Conservation (phyloP, 2,113 vertebrate genomes). For the Anhinga rufa region DNA sequence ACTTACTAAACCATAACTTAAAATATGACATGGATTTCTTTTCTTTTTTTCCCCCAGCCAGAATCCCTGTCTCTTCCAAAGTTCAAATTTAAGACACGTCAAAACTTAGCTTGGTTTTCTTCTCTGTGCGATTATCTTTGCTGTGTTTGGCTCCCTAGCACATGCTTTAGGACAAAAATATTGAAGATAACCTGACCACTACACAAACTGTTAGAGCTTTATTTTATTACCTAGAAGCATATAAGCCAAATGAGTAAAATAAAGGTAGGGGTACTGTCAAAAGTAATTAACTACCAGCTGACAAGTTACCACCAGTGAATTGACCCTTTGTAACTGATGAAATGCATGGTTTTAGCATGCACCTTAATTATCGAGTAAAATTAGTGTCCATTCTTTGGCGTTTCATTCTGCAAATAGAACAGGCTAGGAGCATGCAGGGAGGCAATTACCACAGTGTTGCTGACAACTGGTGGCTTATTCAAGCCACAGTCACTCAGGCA, state of each 20-base stretch:
- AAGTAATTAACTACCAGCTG: neutral
- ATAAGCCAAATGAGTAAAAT: neutral
- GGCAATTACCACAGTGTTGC: neutral
- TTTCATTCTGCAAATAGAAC: neutral
- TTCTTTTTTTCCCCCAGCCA: neutral
- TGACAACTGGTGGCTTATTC: neutral
- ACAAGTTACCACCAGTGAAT: neutral
- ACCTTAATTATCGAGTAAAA: neutral
- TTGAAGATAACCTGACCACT: neutral
- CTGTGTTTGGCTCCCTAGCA: neutral
- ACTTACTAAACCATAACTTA: neutral
- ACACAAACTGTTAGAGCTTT: neutral
- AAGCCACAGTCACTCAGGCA: neutral
- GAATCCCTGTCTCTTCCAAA: neutral
- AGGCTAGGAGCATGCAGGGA: neutral
- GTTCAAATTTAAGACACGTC: neutral
- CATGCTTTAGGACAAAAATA: neutral
- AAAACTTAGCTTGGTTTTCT: neutral
- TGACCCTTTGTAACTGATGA: neutral
- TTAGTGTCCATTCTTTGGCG: fast-evolving
- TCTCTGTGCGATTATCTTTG: neutral
- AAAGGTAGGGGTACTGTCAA: neutral
- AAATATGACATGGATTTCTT: neutral
- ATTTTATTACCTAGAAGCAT: neutral
- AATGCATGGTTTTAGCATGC: neutral